These are phyloP conservation scores for Campylomormyrus tamandua DNA, from an alignment of 2,113 vertebrate species.

Conservation along the genomic window DNA sequence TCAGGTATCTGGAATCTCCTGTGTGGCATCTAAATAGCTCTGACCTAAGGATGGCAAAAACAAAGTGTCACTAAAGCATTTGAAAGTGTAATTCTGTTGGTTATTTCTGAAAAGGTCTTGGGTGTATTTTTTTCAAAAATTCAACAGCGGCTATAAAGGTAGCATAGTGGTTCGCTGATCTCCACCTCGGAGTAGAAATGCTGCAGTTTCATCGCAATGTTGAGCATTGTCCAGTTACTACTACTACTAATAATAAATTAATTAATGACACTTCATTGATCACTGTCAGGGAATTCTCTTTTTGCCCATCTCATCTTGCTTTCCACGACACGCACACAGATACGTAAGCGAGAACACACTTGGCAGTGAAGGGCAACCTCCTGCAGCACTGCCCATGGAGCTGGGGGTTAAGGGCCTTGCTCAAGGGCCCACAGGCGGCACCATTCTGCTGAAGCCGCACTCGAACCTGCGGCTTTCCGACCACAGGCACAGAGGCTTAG, in stretches of 20 bases:
- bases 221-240: not conserved
- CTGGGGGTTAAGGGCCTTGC: not conserved
- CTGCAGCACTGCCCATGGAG: not conserved
- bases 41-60: not conserved
- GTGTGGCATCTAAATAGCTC: not conserved
- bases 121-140: not conserved
- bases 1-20: not conserved
- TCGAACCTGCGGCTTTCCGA: not conserved
- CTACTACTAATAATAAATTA: not conserved
- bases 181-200: not conserved
- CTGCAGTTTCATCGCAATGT: not conserved
- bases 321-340: not conserved
- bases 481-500: not conserved
- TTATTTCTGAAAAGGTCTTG: not conserved
- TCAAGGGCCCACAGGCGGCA: not conserved
- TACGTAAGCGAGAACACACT: not conserved
- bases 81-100: not conserved
- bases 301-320: not conserved
- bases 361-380: not conserved
- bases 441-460: not conserved
- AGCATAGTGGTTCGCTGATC: not conserved
- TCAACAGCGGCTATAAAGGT: not conserved
- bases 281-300: not conserved
- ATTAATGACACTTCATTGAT: not conserved
- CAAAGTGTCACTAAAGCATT: not conserved